Evolutionary conservation across 2,113 vertebrate genomes (phyloP).

Genomic region (Otocyon megalotis): DNA sequence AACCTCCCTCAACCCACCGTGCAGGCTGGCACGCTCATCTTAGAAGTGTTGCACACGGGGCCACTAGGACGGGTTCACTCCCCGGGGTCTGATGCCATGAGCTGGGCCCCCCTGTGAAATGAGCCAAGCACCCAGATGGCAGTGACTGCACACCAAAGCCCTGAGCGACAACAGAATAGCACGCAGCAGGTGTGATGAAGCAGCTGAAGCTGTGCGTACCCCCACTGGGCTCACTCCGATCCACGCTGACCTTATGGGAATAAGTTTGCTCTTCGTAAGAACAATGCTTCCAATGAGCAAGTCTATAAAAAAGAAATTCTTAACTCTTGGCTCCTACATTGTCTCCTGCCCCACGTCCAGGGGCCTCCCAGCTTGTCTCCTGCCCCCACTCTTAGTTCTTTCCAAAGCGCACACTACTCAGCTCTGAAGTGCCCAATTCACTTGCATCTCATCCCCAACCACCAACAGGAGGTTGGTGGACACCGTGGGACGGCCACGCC

Average conservation of each 20-base stretch:
- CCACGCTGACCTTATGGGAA: neutral
- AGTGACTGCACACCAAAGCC: neutral
- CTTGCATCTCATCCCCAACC: rapidly evolving
- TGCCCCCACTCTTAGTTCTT: neutral
- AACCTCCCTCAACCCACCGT: rapidly evolving
- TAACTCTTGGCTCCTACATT: neutral
- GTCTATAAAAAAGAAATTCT: neutral
- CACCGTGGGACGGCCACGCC: rapidly evolving
- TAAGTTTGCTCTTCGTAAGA: neutral
- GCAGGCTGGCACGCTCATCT: rapidly evolving
- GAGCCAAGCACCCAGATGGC: rapidly evolving
- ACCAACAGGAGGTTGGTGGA: rapidly evolving
- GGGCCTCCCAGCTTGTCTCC: neutral
- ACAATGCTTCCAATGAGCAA: neutral
- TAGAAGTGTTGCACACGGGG: rapidly evolving
- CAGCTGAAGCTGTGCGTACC: neutral
- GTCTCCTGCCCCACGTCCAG: neutral
- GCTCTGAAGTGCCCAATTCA: rapidly evolving
- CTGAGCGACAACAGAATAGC: rapidly evolving
- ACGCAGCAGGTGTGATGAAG: too few relatives aligned
- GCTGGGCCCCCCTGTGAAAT: rapidly evolving
- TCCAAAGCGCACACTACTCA: neutral
- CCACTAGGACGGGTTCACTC: rapidly evolving
- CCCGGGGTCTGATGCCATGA: rapidly evolving
- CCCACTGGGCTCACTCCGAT: too few relatives aligned